phyloP scores from a whole-genome alignment of 2,113 vertebrate genomes.

The Apteryx owenii region DNA sequence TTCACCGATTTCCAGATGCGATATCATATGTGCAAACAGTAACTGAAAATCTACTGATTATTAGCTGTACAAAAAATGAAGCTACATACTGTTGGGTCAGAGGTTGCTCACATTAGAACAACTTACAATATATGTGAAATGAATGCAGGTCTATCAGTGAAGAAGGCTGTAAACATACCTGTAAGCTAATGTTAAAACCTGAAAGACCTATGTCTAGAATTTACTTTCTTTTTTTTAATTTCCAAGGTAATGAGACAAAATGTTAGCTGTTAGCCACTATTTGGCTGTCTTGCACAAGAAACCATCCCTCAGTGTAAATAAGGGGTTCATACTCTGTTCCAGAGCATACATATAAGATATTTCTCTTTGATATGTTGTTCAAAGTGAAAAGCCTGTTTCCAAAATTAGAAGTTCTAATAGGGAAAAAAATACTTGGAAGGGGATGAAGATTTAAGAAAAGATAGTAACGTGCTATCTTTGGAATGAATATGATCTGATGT shows the following conservation, averaged over 20 bases:
- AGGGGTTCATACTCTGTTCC: background rate
- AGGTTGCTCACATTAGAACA: background rate
- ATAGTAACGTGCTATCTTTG: background rate
- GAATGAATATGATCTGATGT: background rate
- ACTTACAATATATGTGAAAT: background rate
- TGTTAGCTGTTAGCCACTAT: background rate
- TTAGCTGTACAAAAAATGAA: background rate
- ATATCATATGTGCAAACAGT: background rate
- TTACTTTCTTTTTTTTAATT: background rate
- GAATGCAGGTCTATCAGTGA: background rate
- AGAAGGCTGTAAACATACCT: background rate
- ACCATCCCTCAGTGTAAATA: background rate
- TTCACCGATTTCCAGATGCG: background rate
- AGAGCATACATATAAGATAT: background rate
- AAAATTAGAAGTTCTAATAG: constrained; percentile 23
- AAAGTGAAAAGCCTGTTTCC: constrained; percentile 5
- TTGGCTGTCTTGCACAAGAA: background rate
- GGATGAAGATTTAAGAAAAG: background rate
- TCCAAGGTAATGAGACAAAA: background rate
- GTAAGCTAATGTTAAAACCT: background rate
- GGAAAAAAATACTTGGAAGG: background rate
- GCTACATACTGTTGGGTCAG: background rate
- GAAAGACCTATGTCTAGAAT: background rate
- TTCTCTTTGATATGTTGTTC: constrained; percentile 22
- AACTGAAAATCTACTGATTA: background rate